Base-by-base conservation (phyloP, 2,888 invertebrate genomes). In the Petrolisthes cinctipes region DNA sequence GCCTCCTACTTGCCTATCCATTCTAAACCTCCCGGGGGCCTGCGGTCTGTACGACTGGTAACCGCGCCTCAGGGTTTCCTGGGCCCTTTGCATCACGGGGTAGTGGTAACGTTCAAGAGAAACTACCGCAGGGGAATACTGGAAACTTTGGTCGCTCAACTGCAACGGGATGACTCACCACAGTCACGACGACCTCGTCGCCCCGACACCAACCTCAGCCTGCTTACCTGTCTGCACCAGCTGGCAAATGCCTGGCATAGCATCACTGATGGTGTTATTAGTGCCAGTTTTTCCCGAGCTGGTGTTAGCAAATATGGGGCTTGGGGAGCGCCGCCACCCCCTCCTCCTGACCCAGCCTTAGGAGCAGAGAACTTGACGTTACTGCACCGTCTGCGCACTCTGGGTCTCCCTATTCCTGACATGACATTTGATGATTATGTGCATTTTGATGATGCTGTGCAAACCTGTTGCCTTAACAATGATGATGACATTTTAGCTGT, bases 381-480 rank as follows among this genome's bases (percentile, higher is more conserved):
- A 14, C 51, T 86, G 7, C 86, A 89, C 83, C 83, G 84, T 20
- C 75, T 89, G 51, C 76, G 82, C 17, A 71, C 82, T 20, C 82
- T 89, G 20, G 83, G 87, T 54, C 83, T 87, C 23, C 17, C n/a
- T 54, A 68, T 87, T 53, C 86, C 88, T 1, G 89, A 89, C 53
- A 89, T 83, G 81, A 89, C 86, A 11, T 89, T 89, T 84, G 82
- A 89, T 37, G 89, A 89, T 51, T 89, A 56, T 78, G 84, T 89
- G 5, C 86, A 89, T 68, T 89, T 89, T 86, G 89, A 89, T 84
- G 80, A 89, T 84, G 86, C 83, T n/a, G 84, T 89, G 53, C 89
- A 89, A 71, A 85, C 83, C 37, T 89, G 89, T 68, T 86, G 86
- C 61, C 81, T 89, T 0, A 89, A 83, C 75, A 82, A 85, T 78